Evolutionary conservation across 2,113 vertebrate genomes (phyloP).

Genomic region (Australoheros scitulus): DNA sequence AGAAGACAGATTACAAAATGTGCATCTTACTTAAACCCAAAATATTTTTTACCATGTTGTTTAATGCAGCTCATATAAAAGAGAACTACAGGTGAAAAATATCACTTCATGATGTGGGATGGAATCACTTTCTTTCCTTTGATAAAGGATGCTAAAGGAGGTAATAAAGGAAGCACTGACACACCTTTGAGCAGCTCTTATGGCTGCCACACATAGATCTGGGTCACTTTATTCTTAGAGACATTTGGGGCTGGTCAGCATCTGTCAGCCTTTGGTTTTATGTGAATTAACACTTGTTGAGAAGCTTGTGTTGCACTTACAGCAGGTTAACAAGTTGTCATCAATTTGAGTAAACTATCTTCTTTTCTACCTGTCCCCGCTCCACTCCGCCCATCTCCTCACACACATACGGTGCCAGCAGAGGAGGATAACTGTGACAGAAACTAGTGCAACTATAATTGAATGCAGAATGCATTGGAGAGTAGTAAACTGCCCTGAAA

Average conservation of each 20-base stretch:
- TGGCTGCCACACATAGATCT: background rate
- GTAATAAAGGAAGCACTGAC: background rate
- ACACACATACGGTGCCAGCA: background rate
- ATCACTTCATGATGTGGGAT: too few species aligned
- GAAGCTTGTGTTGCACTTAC: background rate
- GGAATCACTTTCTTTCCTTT: background rate
- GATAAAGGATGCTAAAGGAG: background rate
- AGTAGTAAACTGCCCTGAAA: background rate
- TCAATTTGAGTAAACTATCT: background rate
- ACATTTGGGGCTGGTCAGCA: background rate
- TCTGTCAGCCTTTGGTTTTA: background rate
- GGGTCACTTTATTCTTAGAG: background rate
- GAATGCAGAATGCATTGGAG: background rate
- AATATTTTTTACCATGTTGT: too few species aligned
- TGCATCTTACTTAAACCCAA: too few species aligned
- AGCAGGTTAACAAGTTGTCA: background rate
- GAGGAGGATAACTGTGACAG: background rate
- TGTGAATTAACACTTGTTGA: background rate
- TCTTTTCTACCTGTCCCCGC: background rate
- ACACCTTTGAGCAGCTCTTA: background rate
- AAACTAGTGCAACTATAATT: constrained; percentile 5
- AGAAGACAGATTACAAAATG: too few species aligned
- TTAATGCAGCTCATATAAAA: too few species aligned
- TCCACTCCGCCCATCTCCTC: background rate
- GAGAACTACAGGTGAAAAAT: background rate